Evolutionary conservation across 2,797 vertebrate species (phyloP).

Genomic region (Acrocephalus scirpaceus): DNA sequence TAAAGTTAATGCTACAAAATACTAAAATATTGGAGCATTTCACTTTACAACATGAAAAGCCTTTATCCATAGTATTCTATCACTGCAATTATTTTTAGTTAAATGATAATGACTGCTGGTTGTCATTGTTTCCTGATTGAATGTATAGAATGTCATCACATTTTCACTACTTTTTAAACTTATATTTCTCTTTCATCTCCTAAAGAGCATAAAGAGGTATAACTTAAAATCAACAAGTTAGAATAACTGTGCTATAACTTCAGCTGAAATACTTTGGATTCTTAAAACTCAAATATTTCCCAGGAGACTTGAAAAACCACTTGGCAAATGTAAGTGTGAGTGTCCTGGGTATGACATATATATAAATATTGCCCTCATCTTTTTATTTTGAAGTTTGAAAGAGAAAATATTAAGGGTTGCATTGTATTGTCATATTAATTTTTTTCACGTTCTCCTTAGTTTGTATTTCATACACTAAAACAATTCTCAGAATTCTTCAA

Average conservation of each 20-base stretch:
- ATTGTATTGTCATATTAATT: background rate
- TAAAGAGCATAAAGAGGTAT: background rate
- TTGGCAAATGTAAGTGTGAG: background rate
- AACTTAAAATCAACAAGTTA: background rate
- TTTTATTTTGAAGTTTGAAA: background rate
- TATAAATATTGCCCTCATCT: background rate
- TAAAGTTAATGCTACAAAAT: background rate
- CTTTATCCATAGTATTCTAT: background rate
- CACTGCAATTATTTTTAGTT: background rate
- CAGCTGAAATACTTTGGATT: background rate
- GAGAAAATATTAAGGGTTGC: background rate
- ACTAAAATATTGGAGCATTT: background rate
- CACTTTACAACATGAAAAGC: background rate
- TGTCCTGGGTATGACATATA: background rate
- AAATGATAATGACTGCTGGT: background rate
- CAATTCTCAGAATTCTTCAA: background rate
- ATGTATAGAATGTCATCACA: background rate
- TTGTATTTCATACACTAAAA: background rate
- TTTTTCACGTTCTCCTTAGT: background rate
- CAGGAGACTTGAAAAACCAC: background rate
- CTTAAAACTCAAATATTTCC: background rate
- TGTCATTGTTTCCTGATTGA: background rate
- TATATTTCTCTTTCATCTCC: background rate
- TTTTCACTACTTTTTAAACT: background rate
- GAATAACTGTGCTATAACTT: background rate